phyloP scores from a whole-genome alignment of 2,797 vertebrate genomes.

The Dipus sagitta region DNA sequence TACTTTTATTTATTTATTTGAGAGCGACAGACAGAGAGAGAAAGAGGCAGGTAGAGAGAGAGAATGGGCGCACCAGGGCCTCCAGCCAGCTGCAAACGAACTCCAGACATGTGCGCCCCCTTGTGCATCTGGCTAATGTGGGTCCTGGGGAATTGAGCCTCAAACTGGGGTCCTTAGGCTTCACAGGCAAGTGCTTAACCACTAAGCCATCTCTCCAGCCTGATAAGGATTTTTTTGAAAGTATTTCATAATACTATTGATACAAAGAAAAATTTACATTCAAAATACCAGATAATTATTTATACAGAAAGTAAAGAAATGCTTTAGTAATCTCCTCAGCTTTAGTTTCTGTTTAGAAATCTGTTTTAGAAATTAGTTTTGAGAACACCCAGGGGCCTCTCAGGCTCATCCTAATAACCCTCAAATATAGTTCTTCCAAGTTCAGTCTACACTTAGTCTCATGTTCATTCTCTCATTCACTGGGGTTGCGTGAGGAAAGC shows the following conservation, averaged over 20 bases:
- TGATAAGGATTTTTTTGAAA: not conserved
- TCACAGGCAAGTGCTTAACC: too few relatives aligned
- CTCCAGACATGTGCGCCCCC: too few relatives aligned
- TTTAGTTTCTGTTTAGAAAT: not conserved
- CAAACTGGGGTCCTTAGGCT: too few relatives aligned
- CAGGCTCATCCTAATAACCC: not conserved
- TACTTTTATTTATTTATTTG: too few relatives aligned
- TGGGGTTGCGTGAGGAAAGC: accelerated
- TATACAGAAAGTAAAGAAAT: not conserved
- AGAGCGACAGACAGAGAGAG: too few relatives aligned
- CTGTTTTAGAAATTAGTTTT: not conserved
- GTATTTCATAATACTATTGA: not conserved
- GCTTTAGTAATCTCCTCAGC: not conserved
- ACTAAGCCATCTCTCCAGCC: too few relatives aligned
- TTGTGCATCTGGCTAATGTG: too few relatives aligned
- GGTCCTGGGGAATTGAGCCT: too few relatives aligned
- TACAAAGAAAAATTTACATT: not conserved
- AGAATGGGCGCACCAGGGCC: too few relatives aligned
- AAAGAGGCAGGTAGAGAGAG: too few relatives aligned
- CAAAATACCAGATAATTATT: not conserved
- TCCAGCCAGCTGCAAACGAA: too few relatives aligned
- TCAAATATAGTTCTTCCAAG: not conserved
- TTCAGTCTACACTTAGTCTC: not conserved
- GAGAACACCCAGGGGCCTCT: not conserved
- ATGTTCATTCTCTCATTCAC: not conserved